These are phyloP conservation scores for Anagyrus pseudococci DNA, from an alignment of 2,888 invertebrate genomes.

Conservation along the genomic window DNA sequence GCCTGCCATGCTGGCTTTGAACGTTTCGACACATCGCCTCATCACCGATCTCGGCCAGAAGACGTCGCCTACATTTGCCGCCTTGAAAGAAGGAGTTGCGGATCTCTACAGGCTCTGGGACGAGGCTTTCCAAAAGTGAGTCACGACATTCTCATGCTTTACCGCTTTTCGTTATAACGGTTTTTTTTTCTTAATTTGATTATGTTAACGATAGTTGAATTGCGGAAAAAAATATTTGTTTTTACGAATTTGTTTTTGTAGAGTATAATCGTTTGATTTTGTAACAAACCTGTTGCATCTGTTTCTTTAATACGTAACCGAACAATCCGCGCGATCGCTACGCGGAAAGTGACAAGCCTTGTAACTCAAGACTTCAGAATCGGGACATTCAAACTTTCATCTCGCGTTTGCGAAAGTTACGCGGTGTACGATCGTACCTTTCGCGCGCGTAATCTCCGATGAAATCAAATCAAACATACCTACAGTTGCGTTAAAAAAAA, in stretches of 20 bases:
- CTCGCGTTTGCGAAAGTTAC: not conserved
- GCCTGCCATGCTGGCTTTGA: constrained; percentile 66
- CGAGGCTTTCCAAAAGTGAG: constrained; percentile 74
- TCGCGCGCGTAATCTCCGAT: not conserved
- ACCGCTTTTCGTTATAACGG: too few species aligned
- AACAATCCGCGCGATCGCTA: too few species aligned
- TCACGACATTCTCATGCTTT: constrained; percentile 24
- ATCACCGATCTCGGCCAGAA: constrained; percentile 65
- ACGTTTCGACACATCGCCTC: constrained; percentile 68
- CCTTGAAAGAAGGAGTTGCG: constrained; percentile 72
- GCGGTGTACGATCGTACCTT: not conserved
- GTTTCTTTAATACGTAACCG: too few species aligned
- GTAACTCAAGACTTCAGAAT: not conserved
- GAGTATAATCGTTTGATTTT: too few species aligned
- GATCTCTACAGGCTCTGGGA: constrained; percentile 75
- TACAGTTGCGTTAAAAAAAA: too few species aligned
- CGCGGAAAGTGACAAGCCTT: too few species aligned
- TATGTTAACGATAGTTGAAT: not conserved
- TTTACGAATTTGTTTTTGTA: too few species aligned
- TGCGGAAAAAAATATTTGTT: not conserved
- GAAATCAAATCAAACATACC: too few species aligned
- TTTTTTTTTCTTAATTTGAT: too few species aligned
- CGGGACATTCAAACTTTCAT: not conserved
- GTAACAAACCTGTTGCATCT: too few species aligned
- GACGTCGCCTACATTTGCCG: constrained; percentile 60